Percentiles rank a stretch among this genome's conserved stretches.
Evolutionary conservation across 2,113 vertebrate species (phyloP).

Genomic region (Geothlypis trichas): DNA sequence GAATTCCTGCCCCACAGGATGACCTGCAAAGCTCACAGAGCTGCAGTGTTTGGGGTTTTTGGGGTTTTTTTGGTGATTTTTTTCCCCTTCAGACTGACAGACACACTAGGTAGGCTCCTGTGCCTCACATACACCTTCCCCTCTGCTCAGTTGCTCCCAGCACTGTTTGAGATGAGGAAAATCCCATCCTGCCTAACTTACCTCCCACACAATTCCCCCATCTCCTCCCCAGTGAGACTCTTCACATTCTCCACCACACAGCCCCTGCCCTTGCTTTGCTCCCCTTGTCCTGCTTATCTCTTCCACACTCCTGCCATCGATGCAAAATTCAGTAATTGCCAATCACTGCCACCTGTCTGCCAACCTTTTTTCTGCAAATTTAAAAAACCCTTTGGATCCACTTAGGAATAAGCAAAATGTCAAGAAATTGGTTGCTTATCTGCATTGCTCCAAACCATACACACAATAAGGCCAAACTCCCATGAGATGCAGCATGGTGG

Average conservation of each 20-base stretch:
- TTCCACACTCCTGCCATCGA: not conserved
- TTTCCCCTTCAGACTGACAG: not conserved
- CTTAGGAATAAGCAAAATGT: not conserved
- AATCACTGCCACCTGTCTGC: not conserved
- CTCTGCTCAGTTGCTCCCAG: not conserved
- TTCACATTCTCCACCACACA: rapidly evolving
- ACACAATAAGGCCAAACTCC: not conserved
- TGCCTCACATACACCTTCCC: too few species aligned
- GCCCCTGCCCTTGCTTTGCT: rapidly evolving
- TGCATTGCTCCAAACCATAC: not conserved
- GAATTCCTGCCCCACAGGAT: not conserved
- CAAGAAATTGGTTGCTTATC: not conserved
- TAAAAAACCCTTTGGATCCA: not conserved
- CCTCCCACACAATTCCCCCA: rapidly evolving
- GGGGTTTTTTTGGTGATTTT: too few species aligned
- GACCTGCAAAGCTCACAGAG: not conserved
- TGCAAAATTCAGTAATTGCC: not conserved
- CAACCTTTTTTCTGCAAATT: not conserved
- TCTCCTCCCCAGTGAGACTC: rapidly evolving
- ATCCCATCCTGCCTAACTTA: not conserved
- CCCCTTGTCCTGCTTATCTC: not conserved
- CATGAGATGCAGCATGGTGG: rapidly evolving
- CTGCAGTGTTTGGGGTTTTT: not conserved
- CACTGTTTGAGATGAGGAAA: rapidly evolving
- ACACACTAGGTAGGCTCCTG: not conserved